A percentile compares a stretch with the other conserved stretches of the same genome.
Conservation (phyloP, 2,888 invertebrate species). For the Drosophila anceps region DNA sequence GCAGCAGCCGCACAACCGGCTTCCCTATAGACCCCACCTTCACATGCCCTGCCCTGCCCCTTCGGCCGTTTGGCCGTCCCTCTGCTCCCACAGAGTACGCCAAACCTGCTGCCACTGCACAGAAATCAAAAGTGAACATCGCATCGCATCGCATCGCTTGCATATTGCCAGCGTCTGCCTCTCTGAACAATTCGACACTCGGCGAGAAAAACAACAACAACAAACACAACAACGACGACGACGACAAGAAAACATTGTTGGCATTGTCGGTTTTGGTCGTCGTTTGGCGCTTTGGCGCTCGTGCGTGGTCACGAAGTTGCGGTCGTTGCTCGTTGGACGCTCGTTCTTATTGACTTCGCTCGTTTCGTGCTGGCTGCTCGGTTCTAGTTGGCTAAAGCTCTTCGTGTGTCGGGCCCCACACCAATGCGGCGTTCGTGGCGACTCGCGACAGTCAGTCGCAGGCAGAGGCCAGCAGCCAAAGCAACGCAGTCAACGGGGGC, state of each 20-base stretch:
- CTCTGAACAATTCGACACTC: slow-evolving; percentile 6
- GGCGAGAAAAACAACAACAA: slow-evolving; percentile 7
- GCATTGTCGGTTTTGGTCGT: slow-evolving; percentile 29
- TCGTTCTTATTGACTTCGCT: slow-evolving; percentile 78
- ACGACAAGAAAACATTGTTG: slow-evolving; percentile 15
- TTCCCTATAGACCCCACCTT: slow-evolving; percentile 37
- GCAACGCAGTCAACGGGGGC: slow-evolving; percentile 46
- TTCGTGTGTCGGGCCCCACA: slow-evolving; percentile 62
- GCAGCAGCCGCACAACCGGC: slow-evolving; percentile 55
- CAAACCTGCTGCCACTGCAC: slow-evolving; percentile 81
- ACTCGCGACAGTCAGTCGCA: slow-evolving; percentile 64
- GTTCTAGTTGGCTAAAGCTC: slow-evolving; percentile 72
- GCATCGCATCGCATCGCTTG: slow-evolving; percentile 68
- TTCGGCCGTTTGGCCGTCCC: not conserved
- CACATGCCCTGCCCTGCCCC: not conserved
- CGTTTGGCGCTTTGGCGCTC: slow-evolving; percentile 29
- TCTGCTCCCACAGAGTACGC: slow-evolving; percentile 28
- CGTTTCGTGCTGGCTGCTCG: slow-evolving; percentile 73
- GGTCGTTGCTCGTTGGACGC: slow-evolving; percentile 60
- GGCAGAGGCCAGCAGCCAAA: slow-evolving; percentile 70
- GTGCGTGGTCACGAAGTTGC: slow-evolving; percentile 51
- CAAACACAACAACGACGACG: not conserved
- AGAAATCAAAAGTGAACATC: slow-evolving; percentile 79
- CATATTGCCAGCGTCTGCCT: slow-evolving; percentile 48
- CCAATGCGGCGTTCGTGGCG: slow-evolving; percentile 44